Conservation (phyloP, 1,140 invertebrate species). For the Philotrypesis tridentata region DNA sequence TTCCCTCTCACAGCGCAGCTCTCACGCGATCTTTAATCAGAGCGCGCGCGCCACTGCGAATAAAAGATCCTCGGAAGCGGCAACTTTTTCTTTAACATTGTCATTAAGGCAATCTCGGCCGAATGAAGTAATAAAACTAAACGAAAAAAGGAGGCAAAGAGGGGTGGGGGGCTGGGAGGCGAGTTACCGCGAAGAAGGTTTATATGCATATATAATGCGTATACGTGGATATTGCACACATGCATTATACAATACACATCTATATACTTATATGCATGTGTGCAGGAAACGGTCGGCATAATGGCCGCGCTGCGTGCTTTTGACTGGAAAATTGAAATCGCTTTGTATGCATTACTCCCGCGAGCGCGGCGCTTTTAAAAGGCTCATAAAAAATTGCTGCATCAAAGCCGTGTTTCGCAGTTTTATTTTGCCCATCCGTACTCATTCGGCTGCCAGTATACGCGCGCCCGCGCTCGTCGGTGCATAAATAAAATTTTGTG, state of each 20-base stretch:
- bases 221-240: too few relatives aligned
- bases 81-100: neutral
- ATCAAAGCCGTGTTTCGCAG: constrained; percentile 14
- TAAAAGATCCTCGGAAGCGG: neutral
- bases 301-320: constrained; percentile 31
- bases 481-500: neutral
- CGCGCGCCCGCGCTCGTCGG: neutral
- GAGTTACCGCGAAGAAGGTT: too few relatives aligned
- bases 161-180: too few relatives aligned
- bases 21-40: constrained; percentile 1
- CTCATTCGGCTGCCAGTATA: neutral
- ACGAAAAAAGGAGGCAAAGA: neutral
- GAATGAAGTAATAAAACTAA: neutral
- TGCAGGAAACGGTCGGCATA: constrained; percentile 14
- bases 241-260: neutral
- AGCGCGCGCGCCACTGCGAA: constrained; percentile 3
- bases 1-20: neutral
- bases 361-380: constrained; percentile 23
- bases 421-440: constrained; percentile 14
- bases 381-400: constrained; percentile 37
- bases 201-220: too few relatives aligned
- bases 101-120: constrained; percentile 9
- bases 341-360: constrained; percentile 43
- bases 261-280: neutral
- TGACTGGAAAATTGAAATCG: constrained; percentile 48